Evolutionary conservation across 2,797 vertebrate genomes (phyloP).

Genomic region (Streptopelia turtur): DNA sequence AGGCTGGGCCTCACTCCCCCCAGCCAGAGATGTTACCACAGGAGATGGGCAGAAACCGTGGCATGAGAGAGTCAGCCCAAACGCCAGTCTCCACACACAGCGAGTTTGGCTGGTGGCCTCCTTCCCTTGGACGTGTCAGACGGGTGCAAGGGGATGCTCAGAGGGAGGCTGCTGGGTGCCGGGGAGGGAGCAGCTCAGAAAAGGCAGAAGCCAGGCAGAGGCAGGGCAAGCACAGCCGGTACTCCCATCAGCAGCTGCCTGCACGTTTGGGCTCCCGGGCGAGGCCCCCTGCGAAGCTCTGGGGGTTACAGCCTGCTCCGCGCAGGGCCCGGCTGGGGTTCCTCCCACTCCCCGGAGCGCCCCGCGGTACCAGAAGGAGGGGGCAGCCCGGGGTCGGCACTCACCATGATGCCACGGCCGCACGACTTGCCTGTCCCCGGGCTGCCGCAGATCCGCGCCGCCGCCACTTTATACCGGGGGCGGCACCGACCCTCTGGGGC

Average conservation of each 20-base stretch:
- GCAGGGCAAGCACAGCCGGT: background rate
- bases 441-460: background rate
- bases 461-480: constrained; percentile 32
- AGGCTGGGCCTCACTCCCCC: fast-evolving
- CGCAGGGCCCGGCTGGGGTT: too few relatives aligned
- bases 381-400: constrained; percentile 9
- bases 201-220: background rate
- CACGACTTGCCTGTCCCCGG: background rate
- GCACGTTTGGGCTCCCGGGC: background rate
- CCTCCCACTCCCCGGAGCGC: background rate
- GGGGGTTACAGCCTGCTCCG: background rate
- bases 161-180: background rate
- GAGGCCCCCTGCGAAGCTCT: background rate
- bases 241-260: background rate
- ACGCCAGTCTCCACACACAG: too few relatives aligned
- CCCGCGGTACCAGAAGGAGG: background rate
- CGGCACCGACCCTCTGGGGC: background rate
- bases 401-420: constrained; percentile 57
- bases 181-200: background rate
- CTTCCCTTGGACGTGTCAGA: background rate
- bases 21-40: background rate
- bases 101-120: background rate
- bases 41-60: background rate
- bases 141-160: background rate
- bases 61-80: background rate